phyloP scores from a whole-genome alignment of 2,888 invertebrate species.

The Alcis repandata region DNA sequence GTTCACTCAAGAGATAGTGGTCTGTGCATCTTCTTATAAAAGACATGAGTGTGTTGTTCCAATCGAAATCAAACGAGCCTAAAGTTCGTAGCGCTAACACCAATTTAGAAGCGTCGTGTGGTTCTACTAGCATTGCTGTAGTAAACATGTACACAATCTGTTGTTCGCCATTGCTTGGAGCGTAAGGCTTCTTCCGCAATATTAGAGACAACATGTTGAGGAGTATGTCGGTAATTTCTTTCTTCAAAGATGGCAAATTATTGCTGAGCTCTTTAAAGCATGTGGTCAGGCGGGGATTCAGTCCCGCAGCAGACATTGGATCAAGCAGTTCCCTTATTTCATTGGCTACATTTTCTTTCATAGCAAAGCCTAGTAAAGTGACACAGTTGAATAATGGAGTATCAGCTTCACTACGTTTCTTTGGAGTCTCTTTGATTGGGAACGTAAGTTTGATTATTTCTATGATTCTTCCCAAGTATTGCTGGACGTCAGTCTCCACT shows the following conservation, averaged over 20 bases:
- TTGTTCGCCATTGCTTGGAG: slow-evolving; percentile 86
- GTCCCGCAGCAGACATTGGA: slow-evolving; percentile 96
- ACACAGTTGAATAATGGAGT: slow-evolving; percentile 97
- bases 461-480: slow-evolving; percentile 93
- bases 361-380: slow-evolving; percentile 96
- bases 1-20: slow-evolving; percentile 95
- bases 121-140: slow-evolving; percentile 81
- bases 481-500: slow-evolving; percentile 92
- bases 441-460: slow-evolving; percentile 91
- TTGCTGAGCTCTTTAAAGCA: slow-evolving; percentile 96
- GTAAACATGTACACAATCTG: slow-evolving; percentile 76
- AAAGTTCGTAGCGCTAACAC: slow-evolving; percentile 97
- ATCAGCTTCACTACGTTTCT: slow-evolving; percentile 91
- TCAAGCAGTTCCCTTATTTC: slow-evolving; percentile 95
- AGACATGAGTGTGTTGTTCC: slow-evolving; percentile 94
- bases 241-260: slow-evolving; percentile 95
- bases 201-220: slow-evolving; percentile 96
- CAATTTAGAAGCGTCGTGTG: slow-evolving; percentile 93
- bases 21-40: slow-evolving; percentile 98
- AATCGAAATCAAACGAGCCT: slow-evolving; percentile 96
- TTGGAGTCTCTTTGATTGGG: slow-evolving; percentile 92
- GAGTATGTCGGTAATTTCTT: slow-evolving; percentile 96
- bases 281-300: slow-evolving; percentile 96
- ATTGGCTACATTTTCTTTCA: slow-evolving; percentile 91
- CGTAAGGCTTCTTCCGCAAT: slow-evolving; percentile 94